These are phyloP conservation scores for Anaspis maculata DNA, from an alignment of 2,888 invertebrate species.

Conservation along the genomic window DNA sequence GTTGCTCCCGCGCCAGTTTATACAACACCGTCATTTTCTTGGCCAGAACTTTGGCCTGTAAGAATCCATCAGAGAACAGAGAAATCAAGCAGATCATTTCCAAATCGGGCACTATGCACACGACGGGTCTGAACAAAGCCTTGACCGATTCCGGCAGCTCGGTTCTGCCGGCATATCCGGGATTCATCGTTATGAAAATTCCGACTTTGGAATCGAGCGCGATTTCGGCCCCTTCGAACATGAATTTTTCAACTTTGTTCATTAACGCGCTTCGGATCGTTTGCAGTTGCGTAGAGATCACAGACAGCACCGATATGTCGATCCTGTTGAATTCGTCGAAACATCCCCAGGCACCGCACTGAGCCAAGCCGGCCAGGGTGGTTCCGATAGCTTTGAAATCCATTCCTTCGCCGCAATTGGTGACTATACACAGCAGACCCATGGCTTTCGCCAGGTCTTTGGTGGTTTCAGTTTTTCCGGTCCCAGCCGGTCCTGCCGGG, in stretches of 20 bases:
- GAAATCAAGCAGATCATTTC: conserved; percentile 90
- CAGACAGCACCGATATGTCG: conserved; percentile 84
- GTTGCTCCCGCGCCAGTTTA: conserved; percentile 74
- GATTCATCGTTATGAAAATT: conserved; percentile 94
- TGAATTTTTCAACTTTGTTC: conserved; percentile 64
- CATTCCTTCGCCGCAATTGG: conserved; percentile 92
- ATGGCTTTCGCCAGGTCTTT: conserved; percentile 89
- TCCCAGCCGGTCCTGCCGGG: conserved; percentile 77
- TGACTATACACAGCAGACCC: conserved; percentile 73
- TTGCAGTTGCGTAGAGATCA: conserved; percentile 86
- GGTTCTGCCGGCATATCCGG: conserved; percentile 85
- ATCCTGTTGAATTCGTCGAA: conserved; percentile 94
- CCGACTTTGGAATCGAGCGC: conserved; percentile 77
- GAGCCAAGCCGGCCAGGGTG: conserved; percentile 68
- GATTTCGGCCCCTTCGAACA: conserved; percentile 60
- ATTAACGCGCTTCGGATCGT: conserved; percentile 79
- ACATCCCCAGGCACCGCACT: conserved; percentile 93
- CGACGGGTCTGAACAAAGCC: conserved; percentile 83
- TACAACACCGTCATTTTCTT: conserved; percentile 93
- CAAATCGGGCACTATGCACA: conserved; percentile 84
- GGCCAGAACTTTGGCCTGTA: conserved; percentile 80
- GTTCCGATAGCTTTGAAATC: conserved; percentile 76
- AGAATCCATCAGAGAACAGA: conserved; percentile 85
- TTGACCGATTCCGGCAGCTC: conserved; percentile 90
- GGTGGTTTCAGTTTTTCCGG: conserved; percentile 86